Evolutionary conservation across 2,888 invertebrate genomes (phyloP), one percentile per base, ranked within the genome.

Genomic region (Rhamnusium bicolor): DNA sequence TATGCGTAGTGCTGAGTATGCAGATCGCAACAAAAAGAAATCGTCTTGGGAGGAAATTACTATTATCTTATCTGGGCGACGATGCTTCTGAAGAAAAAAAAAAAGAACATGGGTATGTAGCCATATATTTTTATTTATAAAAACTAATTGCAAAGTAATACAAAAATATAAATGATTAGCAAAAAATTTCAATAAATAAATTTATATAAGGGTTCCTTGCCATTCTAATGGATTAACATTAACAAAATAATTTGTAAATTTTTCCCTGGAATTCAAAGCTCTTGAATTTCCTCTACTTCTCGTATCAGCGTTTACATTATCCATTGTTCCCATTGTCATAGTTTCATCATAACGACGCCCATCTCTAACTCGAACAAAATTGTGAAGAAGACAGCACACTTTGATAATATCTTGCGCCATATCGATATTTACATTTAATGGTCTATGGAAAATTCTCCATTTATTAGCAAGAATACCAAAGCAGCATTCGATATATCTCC

Each of bases 161-260:
- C 29, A 60, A 60, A 16, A 21, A 56, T 60, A 60, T 60, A 14
- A 29, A 16, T 16, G 40, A 32, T 60, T 60, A 19, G 8, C 14
- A 32, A 60, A 32, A 14, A 32, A 40, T 32, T 27, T 60, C 29
- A 18, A 60, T 29, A 60, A 18, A 18, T 21, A 18, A 61, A 61
- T 61, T 61, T 21, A 61, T 61, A 61, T 14, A 18, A 61, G 29
- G 32, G 14, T 46, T 40, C 4, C 29, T 62, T 61, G 61, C 61
- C 61, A 61, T 18, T 61, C 40, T 32, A 61, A 61, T 14, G 61
- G 32, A 32, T n/a, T 32, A 69, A 71, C 24, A 60, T 71, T 54
- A 46, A 60, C 66, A 69, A 73, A 73, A 47, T 73, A 73, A 53
- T 69, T 65, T 27, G 60, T 16, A 53, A 73, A 73, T 65, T 32